phyloP scores from a whole-genome alignment of 2,797 vertebrate species.

The Smutsia temminckii region DNA sequence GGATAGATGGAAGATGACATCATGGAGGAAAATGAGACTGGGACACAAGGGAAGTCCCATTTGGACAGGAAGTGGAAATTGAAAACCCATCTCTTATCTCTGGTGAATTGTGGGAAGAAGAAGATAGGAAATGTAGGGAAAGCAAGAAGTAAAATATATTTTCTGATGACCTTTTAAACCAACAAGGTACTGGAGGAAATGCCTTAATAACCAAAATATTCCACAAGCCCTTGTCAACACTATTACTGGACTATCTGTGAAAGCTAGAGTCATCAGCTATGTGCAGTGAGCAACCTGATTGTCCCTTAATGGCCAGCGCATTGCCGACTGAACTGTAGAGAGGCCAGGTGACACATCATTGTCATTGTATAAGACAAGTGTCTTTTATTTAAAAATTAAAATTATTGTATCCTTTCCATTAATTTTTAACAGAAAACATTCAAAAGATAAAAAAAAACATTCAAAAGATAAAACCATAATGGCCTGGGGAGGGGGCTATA shows the following conservation, averaged over 20 bases:
- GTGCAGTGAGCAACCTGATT: background rate
- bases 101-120: background rate
- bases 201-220: background rate
- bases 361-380: background rate
- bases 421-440: background rate
- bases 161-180: background rate
- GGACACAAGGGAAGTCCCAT: background rate
- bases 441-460: background rate
- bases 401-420: background rate
- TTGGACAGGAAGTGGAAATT: background rate
- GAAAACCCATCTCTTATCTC: background rate
- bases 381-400: constrained; percentile 9
- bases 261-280: background rate
- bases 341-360: background rate
- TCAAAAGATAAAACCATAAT: background rate
- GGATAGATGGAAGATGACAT: background rate
- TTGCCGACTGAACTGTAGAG: background rate
- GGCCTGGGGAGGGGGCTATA: background rate
- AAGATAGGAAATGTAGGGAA: background rate
- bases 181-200: background rate
- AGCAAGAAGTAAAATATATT: background rate
- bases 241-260: background rate
- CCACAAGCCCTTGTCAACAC: background rate
- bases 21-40: background rate
- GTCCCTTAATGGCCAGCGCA: background rate